Base-by-base conservation (phyloP, 53 echinoderm and acorn worm species). In the Echinarachnius parma region DNA sequence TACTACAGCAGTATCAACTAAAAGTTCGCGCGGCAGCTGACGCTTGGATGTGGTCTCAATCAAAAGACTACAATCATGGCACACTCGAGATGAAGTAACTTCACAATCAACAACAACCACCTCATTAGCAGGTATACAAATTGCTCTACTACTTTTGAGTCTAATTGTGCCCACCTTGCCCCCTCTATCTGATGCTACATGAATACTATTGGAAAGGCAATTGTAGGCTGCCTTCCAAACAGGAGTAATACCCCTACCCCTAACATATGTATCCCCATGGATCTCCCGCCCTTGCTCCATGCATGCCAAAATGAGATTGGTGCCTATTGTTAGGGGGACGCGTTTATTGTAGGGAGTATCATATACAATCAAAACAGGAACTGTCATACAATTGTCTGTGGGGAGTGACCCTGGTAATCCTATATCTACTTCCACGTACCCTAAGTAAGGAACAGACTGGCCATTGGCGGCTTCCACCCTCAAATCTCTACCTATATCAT, bases 251-350 rank as follows among this genome's bases (percentile, higher is more conserved):
- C n/a, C n/a, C n/a, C n/a, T n/a, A n/a, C n/a, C n/a, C n/a, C n/a
- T n/a, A n/a, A n/a, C n/a, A n/a, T n/a, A n/a, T n/a, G n/a, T n/a
- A n/a, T n/a, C n/a, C n/a, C n/a, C n/a, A n/a, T n/a, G n/a, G n/a
- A n/a, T n/a, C n/a, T n/a, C n/a, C n/a, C n/a, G n/a, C n/a, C n/a
- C n/a, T n/a, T n/a, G n/a, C n/a, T n/a, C 52, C 21, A 52, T 52
- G 21, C 49, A 52, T 1, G 23, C 15, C 18, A 33, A 21, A 21
- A 68, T 49, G 14, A 78, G 24, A 78, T 78, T 78, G 13, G 56
- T 78, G 20, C 78, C 78, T 27, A 65, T 56, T 34, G 53, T 44
- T 39, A 65, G 16, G 1, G 78, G 78, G 1, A 78, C 65, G 7
- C 39, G 53, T 21, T n/a, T 29, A 46, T 76, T 76, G 30, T 60